These are phyloP conservation scores for Phalacrocorax carbo DNA, from an alignment of 2,113 vertebrate genomes.

Conservation along the genomic window DNA sequence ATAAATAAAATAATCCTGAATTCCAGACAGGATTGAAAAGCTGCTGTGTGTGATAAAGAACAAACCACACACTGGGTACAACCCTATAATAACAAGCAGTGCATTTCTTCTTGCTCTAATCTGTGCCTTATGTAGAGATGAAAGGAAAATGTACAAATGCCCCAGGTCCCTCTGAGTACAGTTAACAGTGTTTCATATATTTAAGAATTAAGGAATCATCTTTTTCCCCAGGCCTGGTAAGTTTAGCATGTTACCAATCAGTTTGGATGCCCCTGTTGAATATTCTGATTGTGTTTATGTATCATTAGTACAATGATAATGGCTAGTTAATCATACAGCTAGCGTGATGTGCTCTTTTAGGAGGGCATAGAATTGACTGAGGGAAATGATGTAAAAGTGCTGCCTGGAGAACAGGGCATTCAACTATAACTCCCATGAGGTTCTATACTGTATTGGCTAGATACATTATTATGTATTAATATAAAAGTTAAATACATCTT, in stretches of 20 bases:
- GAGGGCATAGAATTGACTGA: background rate
- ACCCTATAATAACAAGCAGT: background rate
- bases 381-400: background rate
- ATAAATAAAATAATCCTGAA: background rate
- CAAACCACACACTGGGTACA: background rate
- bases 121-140: background rate
- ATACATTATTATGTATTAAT: background rate
- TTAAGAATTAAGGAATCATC: background rate
- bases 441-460: fast-evolving
- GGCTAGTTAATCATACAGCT: background rate
- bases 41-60: background rate
- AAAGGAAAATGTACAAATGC: background rate
- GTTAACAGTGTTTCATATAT: background rate
- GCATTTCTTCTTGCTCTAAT: background rate
- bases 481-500: background rate
- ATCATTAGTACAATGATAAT: background rate
- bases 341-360: background rate
- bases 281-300: background rate
- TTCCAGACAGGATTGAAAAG: background rate
- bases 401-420: background rate
- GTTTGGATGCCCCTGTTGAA: background rate
- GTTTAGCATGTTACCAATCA: background rate
- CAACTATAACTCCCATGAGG: background rate
- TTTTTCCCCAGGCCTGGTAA: background rate
- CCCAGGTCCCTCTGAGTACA: background rate